Evolutionary conservation across 2,797 vertebrate genomes (phyloP), one percentile per base, ranked within the genome.

Genomic region (Tokudaia tokunoshimensis): DNA sequence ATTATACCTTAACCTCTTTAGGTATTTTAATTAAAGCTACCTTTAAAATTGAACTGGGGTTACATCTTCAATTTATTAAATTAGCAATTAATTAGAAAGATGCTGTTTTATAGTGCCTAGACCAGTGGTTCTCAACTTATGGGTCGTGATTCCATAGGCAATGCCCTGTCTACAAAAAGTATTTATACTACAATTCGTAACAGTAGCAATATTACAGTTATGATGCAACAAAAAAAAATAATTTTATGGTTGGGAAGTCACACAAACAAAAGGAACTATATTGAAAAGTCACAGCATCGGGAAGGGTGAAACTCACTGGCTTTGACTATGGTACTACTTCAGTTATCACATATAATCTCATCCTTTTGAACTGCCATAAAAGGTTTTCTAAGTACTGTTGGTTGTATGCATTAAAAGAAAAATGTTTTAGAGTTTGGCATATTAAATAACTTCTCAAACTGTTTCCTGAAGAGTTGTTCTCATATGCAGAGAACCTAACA

Each of bases 361-460:
- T 37, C 0, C 26, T 84, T 94, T 92, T 80, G 78, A 6, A 31
- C 6, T 70, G 31, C 19, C n/a, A 79, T 29, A 37, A 91, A 44
- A 37, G 14, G 9, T 76, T 91, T 61, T 70, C 9, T 76, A 89
- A 81, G 84, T 63, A 92, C 29, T 59, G 34, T 90, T 80, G 34
- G 11, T 10, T 75, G 0, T 55, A 70, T 83, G 24, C 15, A 80
- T 63, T 2, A 61, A 81, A 20, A 59, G 24, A 5, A 50, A 78
- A 67, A 41, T 88, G 3, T 76, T 67, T 92, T n/a, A 75, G 6
- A 15, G 10, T 72, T 94, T 52, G 50, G 75, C 29, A 78, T 63
- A n/a, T 15, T 75, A 67, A 91, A 81, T 95, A 57, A 91, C 15
- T 88, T 86, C 34, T 76, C 26, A 67, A 6, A 88, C 8, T 90